Evolutionary conservation across 2,888 invertebrate species (phyloP), one percentile per base, ranked within the genome.

Genomic region (Amiota communis): DNA sequence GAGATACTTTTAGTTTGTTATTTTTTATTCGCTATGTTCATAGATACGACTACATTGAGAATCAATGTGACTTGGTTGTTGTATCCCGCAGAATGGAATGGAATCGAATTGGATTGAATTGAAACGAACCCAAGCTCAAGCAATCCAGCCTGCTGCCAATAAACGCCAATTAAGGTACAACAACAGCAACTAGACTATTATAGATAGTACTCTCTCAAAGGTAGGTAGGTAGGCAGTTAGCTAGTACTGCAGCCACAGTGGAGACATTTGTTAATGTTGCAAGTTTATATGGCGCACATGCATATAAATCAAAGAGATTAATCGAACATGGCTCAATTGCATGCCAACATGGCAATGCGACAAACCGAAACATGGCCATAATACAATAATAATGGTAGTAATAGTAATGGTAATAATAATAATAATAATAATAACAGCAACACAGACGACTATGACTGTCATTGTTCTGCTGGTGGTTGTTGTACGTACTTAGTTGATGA

Each of bases 261-360:
- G 78, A 84, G 86, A 88, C 87, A 87, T 88, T 87, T 88, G 87
- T 88, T 88, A 83, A 82, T 85, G 85, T 77, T 85, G 78, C 79
- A 51, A n/a, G 72, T 70, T 79, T 17, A 61, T 76, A 78, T 77
- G 81, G 81, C 82, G 82, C 87, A 87, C 87, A 84, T 88, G 87
- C 86, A 87, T 85, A 88, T 88, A 88, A 88, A 88, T 88, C 88
- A 88, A 86, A 84, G 85, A 88, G 88, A 88, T 88, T 88, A 88
- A 88, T 88, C 88, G 88, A 88, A 88, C 88, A 88, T 88, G 88
- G 88, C 87, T 88, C 86, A 88, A 88, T 87, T 86, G 86, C 84
- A 85, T 78, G 78, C 80, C 79, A 83, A 84, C 87, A 84, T 84
- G 85, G 83, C 81, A 84, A 79, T 75, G 68, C 72, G 67, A 74